A percentile compares a stretch with the other conserved stretches of the same genome.
phyloP scores from a whole-genome alignment of 1,140 invertebrate genomes.

The Drosophila bifasciata region DNA sequence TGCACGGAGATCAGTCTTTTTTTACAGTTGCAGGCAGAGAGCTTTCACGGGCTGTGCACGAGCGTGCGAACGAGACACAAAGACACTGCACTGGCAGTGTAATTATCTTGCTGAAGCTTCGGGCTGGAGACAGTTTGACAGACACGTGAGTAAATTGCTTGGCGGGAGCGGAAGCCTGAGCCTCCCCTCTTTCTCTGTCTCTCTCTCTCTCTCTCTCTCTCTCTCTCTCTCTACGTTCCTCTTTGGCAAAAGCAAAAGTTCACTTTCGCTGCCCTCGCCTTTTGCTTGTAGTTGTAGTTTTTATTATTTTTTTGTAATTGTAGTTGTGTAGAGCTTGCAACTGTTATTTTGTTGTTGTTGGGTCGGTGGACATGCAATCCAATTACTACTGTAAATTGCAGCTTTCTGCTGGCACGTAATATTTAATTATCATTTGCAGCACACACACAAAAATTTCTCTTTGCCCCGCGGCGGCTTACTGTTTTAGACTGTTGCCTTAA shows the following conservation, averaged over 20 bases:
- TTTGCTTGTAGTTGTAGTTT: constrained; percentile 23
- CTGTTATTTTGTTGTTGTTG: constrained; percentile 29
- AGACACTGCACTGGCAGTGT: constrained; percentile 11
- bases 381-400: constrained; percentile 78
- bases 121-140: constrained; percentile 55
- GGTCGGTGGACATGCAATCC: constrained; percentile 68
- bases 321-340: constrained; percentile 2
- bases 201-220: constrained; percentile 1
- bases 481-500: constrained; percentile 21
- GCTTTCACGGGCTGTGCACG: constrained; percentile 7
- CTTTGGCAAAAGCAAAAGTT: constrained; percentile 72
- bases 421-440: constrained; percentile 74
- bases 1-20: constrained; percentile 45
- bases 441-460: constrained; percentile 56
- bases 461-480: constrained; percentile 43
- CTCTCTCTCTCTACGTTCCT: too few relatives aligned
- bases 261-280: constrained; percentile 67
- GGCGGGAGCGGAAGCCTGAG: constrained; percentile 10
- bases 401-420: constrained; percentile 70
- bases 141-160: constrained; percentile 78
- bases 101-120: constrained; percentile 66
- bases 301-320: constrained; percentile 25
- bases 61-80: constrained; percentile 43
- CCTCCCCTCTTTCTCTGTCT: background rate
- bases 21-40: constrained; percentile 55